A percentile compares a stretch with the other conserved stretches of the same genome.
phyloP scores from a whole-genome alignment of 2,113 vertebrate species.

The Campylorhamphus procurvoides region DNA sequence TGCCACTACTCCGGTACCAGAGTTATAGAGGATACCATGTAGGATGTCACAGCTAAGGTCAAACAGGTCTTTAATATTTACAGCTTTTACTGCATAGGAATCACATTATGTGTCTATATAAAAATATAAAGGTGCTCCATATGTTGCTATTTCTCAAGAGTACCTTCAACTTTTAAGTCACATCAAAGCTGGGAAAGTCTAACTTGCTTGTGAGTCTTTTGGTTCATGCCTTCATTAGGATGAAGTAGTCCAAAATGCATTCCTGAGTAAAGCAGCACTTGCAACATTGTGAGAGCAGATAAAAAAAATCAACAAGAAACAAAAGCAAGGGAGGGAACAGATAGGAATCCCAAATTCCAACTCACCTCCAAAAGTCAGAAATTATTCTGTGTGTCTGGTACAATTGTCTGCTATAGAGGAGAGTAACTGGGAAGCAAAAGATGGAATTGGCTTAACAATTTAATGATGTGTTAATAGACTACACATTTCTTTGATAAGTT shows the following conservation, averaged over 20 bases:
- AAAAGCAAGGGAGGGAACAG: not conserved
- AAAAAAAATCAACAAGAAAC: slow-evolving; percentile 21
- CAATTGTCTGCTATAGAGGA: not conserved
- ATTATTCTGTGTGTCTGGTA: slow-evolving; percentile 8
- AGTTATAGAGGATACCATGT: not conserved
- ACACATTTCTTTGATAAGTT: slow-evolving; percentile 45
- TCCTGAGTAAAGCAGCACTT: slow-evolving; percentile 38
- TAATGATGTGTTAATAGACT: slow-evolving; percentile 42
- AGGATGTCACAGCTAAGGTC: not conserved
- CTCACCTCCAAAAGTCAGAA: slow-evolving; percentile 1
- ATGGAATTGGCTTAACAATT: slow-evolving; percentile 21
- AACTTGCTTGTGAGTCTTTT: slow-evolving; percentile 1
- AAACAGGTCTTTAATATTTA: not conserved
- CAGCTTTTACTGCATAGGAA: not conserved
- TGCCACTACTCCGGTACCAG: accelerated
- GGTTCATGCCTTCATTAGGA: slow-evolving; percentile 40
- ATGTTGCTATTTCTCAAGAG: not conserved
- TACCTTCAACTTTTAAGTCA: not conserved
- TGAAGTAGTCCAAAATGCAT: slow-evolving; percentile 18
- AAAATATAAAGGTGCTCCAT: not conserved
- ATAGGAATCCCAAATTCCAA: not conserved
- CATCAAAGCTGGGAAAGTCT: slow-evolving; percentile 32
- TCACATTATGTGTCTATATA: not conserved
- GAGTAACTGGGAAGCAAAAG: slow-evolving; percentile 18
- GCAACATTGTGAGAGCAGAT: not conserved